Evolutionary conservation across 2,113 vertebrate species (phyloP), one percentile per base, ranked within the genome.

Genomic region (Aptenodytes patagonicus): DNA sequence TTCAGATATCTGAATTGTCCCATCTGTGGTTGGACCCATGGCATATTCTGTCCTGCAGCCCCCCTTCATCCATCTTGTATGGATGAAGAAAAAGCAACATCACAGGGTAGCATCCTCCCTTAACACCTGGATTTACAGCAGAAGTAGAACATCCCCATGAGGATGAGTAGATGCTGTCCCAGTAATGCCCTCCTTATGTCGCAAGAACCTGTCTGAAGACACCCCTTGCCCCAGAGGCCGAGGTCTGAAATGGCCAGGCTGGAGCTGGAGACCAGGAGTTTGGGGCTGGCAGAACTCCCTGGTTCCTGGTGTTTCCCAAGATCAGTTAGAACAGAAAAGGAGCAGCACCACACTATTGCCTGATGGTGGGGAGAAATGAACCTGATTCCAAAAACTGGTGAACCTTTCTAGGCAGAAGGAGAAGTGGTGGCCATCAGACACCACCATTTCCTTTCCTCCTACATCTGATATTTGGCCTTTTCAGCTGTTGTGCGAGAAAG

Each of bases 161-260:
- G 28, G 28, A 52, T 7, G 3, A 54, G 31, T 5, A 15, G 71
- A 1, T 0, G 0, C 31, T 44, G 28, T 57, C 62, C n/a, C 26
- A 31, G 31, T 34, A 18, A 4, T 22, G 46, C 3, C 19, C 54
- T 51, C 47, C 9, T 34, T 4, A 2, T 10, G 40, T 51, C 0
- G 0, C 44, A 70, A 65, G 62, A 83, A 64, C 32, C 57, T 51
- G 51, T 52, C 64, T 77, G 80, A n/a, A 80, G 62, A 36, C 46
- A 29, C 11, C 47, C 15, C 17, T 49, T 93, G 40, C 31, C 10
- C 11, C 29, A 26, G 36, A 25, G 88, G 3, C 44, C 6, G 18
- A 51, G 52, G 4, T n/a, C 34, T 68, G 86, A 28, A 29, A 2
- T 18, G 29, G 17, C 34, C 58, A 36, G 75, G 42, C 24, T 49